These are phyloP conservation scores for Daktulosphaira vitifoliae DNA, from an alignment of 1,140 invertebrate species.

Conservation along the genomic window DNA sequence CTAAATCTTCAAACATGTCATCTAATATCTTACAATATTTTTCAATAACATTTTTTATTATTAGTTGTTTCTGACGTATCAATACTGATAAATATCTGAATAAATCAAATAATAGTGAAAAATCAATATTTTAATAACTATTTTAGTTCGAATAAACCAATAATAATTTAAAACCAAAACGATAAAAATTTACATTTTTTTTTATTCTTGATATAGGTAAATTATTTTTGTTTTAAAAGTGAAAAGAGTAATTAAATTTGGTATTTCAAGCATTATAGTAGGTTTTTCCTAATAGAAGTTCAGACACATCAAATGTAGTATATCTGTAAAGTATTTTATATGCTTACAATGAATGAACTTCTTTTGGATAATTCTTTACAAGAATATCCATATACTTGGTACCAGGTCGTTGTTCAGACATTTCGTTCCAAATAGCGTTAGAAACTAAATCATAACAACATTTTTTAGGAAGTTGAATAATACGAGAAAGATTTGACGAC, in stretches of 20 bases:
- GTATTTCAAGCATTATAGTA: no score
- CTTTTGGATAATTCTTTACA: neutral
- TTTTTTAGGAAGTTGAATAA: neutral
- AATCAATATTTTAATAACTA: no score
- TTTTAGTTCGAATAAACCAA: no score
- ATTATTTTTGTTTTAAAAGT: no score
- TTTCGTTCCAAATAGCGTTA: conserved; percentile 2
- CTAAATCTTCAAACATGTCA: conserved; percentile 4
- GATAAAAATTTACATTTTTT: no score
- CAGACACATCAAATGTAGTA: no score
- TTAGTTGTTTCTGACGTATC: neutral
- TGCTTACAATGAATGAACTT: conserved; percentile 5
- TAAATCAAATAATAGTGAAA: no score
- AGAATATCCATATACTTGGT: conserved; percentile 10
- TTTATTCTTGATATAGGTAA: no score
- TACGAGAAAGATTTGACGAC: neutral
- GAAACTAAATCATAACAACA: conserved; percentile 19
- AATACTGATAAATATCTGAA: conserved; percentile 7
- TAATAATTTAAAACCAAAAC: no score
- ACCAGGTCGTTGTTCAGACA: conserved; percentile 5
- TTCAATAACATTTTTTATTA: neutral
- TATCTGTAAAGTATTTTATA: no score
- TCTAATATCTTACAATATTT: conserved; percentile 22
- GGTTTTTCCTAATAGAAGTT: no score
- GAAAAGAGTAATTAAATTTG: no score